A percentile compares a stretch with the other conserved stretches of the same genome.
These are phyloP conservation scores for Rhipidura dahli DNA, from an alignment of 2,113 vertebrate species.

Conservation along the genomic window DNA sequence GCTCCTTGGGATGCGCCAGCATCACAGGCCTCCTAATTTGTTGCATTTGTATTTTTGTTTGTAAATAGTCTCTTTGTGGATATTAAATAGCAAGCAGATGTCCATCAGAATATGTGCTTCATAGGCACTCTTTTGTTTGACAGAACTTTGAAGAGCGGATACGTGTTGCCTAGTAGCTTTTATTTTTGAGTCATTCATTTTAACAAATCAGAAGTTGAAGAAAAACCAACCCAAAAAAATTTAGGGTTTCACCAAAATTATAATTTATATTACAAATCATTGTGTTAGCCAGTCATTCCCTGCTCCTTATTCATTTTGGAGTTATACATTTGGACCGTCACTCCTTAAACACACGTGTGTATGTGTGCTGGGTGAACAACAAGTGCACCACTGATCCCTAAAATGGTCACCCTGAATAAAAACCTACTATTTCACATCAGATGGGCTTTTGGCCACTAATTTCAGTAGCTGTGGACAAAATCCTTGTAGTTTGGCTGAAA, in stretches of 20 bases:
- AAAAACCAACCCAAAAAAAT: too few species aligned
- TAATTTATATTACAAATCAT: not conserved
- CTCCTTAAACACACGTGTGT: rapidly evolving
- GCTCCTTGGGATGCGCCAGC: not conserved
- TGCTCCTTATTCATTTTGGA: not conserved
- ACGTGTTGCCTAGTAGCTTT: not conserved
- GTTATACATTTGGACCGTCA: rapidly evolving
- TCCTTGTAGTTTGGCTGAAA: not conserved
- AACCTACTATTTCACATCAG: not conserved
- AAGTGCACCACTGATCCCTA: not conserved
- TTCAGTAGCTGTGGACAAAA: not conserved
- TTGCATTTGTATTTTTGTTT: conserved; percentile 14
- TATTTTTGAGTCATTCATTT: not conserved
- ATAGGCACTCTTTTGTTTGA: not conserved
- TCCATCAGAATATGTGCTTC: conserved; percentile 5
- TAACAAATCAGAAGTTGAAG: not conserved
- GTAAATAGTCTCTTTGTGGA: conserved; percentile 20
- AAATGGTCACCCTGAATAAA: not conserved
- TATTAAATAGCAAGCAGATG: conserved; percentile 61
- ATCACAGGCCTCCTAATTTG: conserved; percentile 10
- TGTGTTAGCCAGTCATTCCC: not conserved
- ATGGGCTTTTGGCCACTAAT: not conserved
- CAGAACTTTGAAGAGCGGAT: not conserved
- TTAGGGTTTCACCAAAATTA: not conserved
- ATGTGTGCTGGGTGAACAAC: rapidly evolving